phyloP scores from a whole-genome alignment of 2,888 invertebrate species.

The Tenthredo livida region DNA sequence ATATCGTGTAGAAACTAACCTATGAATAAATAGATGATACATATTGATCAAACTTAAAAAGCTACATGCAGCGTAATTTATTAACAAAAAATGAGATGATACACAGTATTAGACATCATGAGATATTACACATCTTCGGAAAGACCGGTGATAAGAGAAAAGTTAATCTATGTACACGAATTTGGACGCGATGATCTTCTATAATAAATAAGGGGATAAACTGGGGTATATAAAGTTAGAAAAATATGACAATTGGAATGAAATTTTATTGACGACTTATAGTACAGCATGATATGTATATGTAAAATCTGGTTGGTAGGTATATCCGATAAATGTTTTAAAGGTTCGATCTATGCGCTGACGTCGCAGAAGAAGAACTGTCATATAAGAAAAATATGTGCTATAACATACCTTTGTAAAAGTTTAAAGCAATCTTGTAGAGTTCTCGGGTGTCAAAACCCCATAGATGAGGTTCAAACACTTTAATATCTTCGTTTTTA shows the following conservation, averaged over 20 bases:
- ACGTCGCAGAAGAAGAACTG: constrained; percentile 33
- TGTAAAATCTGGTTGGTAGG: background rate
- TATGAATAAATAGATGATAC: background rate
- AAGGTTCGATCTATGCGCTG: constrained; percentile 21
- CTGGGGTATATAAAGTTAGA: background rate
- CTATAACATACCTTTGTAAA: constrained; percentile 91
- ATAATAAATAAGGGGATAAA: background rate
- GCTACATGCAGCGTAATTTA: background rate
- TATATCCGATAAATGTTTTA: background rate
- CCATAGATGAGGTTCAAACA: constrained; percentile 74
- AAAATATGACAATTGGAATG: background rate
- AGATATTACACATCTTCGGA: background rate
- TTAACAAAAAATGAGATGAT: background rate
- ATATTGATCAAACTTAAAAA: background rate
- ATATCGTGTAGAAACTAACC: background rate
- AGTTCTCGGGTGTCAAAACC: constrained; percentile 83
- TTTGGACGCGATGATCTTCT: background rate
- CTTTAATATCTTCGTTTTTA: constrained; percentile 67
- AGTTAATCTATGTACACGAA: background rate
- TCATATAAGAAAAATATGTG: background rate
- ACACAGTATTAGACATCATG: background rate
- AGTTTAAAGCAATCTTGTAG: constrained; percentile 92
- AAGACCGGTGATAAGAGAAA: background rate
- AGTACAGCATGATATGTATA: background rate
- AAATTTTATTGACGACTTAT: background rate